phyloP scores from a whole-genome alignment of 2,888 invertebrate species.

The Heteromurus nitidus region DNA sequence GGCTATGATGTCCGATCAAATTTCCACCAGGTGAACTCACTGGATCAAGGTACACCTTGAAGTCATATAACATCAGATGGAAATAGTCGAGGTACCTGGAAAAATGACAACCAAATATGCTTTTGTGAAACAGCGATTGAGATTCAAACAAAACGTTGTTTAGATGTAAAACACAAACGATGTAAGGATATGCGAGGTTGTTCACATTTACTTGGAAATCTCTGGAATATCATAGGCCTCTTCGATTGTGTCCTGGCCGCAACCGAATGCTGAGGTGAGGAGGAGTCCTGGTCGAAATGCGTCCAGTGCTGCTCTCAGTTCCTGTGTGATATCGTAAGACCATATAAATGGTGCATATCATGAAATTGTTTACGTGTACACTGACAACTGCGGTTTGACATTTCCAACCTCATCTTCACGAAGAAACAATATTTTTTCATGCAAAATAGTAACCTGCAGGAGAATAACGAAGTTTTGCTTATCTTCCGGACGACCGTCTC shows the following conservation, averaged over 20 bases:
- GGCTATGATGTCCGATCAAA: conserved; percentile 76
- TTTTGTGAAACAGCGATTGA: conserved; percentile 70
- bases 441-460: conserved; percentile 74
- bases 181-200: too few species aligned
- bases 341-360: too few species aligned
- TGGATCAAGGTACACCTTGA: conserved; percentile 74
- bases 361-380: too few species aligned
- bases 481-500: conserved; percentile 76
- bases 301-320: conserved; percentile 76
- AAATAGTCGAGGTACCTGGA: conserved; percentile 77
- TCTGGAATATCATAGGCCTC: conserved; percentile 76
- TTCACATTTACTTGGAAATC: conserved; percentile 75
- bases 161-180: too few species aligned
- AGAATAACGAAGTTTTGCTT: conserved; percentile 76
- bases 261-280: conserved; percentile 78
- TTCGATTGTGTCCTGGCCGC: conserved; percentile 75
- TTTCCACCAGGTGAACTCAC: conserved; percentile 73
- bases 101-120: background rate
- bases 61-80: conserved; percentile 78
- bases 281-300: conserved; percentile 74
- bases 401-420: too few species aligned
- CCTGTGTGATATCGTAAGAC: conserved; percentile 60
- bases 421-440: too few species aligned
- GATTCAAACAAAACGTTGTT: too few species aligned
- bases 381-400: too few species aligned